Conservation (phyloP, 2,113 vertebrate genomes). For the Thalassarche chlororhynchos region DNA sequence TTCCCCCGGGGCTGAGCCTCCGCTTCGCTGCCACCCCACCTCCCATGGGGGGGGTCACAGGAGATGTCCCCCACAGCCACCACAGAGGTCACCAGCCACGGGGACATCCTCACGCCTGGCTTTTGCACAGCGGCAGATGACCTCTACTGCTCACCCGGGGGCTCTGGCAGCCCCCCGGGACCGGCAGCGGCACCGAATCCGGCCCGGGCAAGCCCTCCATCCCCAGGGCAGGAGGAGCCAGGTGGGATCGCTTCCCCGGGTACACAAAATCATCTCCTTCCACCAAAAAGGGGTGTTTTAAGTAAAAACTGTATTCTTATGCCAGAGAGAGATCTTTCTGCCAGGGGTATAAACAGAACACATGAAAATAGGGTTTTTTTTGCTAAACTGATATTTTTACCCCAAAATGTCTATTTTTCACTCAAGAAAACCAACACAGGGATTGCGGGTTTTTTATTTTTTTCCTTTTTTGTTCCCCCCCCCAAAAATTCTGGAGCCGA, state of each 20-base stretch:
- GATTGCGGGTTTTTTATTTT: background rate
- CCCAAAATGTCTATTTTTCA: accelerated
- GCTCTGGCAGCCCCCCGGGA: background rate
- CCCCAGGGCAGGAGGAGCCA: background rate
- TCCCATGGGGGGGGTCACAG: accelerated
- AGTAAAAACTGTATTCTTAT: background rate
- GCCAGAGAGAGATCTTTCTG: background rate
- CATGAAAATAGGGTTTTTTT: background rate
- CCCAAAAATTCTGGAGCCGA: background rate
- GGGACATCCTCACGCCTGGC: background rate
- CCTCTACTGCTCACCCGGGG: background rate
- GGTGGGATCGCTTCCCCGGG: background rate
- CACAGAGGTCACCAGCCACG: background rate
- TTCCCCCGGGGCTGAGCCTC: background rate
- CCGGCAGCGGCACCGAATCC: accelerated
- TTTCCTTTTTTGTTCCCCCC: background rate
- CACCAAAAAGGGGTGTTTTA: background rate
- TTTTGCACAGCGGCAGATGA: background rate
- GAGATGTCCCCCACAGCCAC: background rate
- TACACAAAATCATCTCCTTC: background rate
- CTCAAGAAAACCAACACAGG: background rate
- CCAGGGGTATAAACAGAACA: background rate
- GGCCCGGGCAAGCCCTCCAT: accelerated
- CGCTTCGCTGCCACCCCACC: background rate
- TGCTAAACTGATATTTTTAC: background rate